phyloP scores from a whole-genome alignment of 2,113 vertebrate genomes.

The Mixornis gularis region DNA sequence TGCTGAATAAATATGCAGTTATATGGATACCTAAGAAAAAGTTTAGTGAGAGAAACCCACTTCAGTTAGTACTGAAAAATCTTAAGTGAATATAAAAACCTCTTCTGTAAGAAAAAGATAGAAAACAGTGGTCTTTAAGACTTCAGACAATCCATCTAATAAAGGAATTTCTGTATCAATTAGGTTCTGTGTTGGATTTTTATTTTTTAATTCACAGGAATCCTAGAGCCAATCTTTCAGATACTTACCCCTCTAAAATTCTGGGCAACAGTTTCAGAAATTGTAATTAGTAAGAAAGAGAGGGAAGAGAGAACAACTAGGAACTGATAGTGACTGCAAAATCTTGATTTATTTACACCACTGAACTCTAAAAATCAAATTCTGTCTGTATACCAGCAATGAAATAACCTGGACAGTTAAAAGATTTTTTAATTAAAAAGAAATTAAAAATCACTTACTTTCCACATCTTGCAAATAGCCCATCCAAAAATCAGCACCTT shows the following conservation, averaged over 20 bases:
- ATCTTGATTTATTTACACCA: neutral
- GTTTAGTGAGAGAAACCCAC: neutral
- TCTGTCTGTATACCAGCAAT: neutral
- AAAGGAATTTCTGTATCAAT: neutral
- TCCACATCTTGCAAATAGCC: conserved; percentile 82
- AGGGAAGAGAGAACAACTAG: neutral
- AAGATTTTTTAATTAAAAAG: neutral
- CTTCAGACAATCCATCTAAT: neutral
- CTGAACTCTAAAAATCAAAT: neutral
- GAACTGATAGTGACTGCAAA: neutral
- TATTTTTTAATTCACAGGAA: neutral
- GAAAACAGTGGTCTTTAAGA: neutral
- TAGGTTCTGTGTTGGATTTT: neutral
- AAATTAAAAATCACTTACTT: conserved; percentile 68
- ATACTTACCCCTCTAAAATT: neutral
- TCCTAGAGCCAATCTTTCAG: neutral
- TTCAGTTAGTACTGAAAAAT: neutral
- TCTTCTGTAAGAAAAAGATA: neutral
- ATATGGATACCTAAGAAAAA: neutral
- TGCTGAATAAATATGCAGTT: neutral
- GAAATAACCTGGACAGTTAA: neutral
- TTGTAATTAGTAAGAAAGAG: neutral
- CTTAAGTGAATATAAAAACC: neutral
- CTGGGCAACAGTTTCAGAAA: neutral
- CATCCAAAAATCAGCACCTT: conserved; percentile 78